Conservation (phyloP, 2,797 vertebrate species). For the Macropus fuliginosus region DNA sequence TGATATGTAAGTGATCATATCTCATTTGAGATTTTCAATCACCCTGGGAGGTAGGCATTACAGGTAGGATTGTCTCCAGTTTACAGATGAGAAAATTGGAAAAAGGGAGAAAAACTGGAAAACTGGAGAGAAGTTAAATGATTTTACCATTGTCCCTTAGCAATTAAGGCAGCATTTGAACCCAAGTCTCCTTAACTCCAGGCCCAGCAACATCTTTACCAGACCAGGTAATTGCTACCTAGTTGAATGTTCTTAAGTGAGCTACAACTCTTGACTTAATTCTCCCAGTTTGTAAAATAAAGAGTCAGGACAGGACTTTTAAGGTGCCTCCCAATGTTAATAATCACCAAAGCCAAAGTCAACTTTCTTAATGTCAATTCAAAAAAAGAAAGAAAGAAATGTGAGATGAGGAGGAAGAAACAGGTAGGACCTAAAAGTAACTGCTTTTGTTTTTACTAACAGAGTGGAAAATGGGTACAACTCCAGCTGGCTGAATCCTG, state of each 20-base stretch:
- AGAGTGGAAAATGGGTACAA: conserved; percentile 91
- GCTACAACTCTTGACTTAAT: background rate
- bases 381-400: background rate
- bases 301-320: background rate
- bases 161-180: background rate
- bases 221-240: background rate
- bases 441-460: conserved; percentile 74
- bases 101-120: too few species aligned
- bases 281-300: conserved; percentile 14
- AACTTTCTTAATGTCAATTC: background rate
- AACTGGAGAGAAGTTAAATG: too few species aligned
- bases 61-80: too few species aligned
- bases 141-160: too few species aligned
- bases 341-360: background rate
- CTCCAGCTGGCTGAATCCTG: conserved; percentile 92
- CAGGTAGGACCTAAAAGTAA: conserved; percentile 62
- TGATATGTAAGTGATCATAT: background rate
- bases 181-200: background rate
- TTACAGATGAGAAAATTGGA: too few species aligned
- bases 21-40: background rate
- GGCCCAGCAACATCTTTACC: background rate
- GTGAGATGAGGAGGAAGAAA: conserved; percentile 21
- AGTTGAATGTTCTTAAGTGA: background rate
- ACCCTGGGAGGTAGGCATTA: background rate
- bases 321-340: background rate